Conservation (phyloP, 1,140 invertebrate genomes). For the Cydia fagiglandana region DNA sequence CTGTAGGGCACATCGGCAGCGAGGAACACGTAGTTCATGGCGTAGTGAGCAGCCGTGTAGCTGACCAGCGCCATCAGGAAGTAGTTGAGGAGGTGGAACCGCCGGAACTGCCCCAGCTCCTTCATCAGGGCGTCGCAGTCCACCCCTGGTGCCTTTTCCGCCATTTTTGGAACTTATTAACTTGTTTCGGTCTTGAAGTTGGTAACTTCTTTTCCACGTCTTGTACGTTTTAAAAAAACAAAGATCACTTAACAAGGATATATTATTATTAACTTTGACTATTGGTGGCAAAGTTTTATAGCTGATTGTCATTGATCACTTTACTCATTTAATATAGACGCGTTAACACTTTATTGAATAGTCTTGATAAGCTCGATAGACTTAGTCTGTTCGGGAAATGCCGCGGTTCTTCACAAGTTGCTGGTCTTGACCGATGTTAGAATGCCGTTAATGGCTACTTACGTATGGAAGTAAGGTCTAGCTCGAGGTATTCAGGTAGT, state of each 20-base stretch:
- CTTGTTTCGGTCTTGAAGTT: background rate
- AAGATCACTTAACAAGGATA: too few species aligned
- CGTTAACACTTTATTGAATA: too few species aligned
- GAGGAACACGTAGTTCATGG: conserved; percentile 64
- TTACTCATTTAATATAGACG: too few species aligned
- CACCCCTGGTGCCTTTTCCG: conserved; percentile 35
- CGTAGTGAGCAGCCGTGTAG: conserved; percentile 53
- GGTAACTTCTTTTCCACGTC: background rate
- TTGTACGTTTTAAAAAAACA: background rate
- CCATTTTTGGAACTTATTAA: background rate
- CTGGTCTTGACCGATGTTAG: background rate
- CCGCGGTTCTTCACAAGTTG: background rate
- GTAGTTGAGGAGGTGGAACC: conserved; percentile 61
- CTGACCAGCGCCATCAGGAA: conserved; percentile 51
- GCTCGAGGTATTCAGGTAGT: background rate
- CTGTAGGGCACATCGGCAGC: conserved; percentile 65
- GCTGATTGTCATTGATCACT: too few species aligned
- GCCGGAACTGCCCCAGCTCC: conserved; percentile 62
- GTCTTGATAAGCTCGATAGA: background rate
- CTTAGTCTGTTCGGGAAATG: background rate
- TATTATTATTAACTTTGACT: too few species aligned
- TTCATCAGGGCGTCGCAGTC: conserved; percentile 59
- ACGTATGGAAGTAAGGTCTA: background rate
- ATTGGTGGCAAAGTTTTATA: too few species aligned
- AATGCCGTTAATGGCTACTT: background rate